Base-by-base conservation (phyloP, 2,797 vertebrate genomes). In the Tragopan temminckii region DNA sequence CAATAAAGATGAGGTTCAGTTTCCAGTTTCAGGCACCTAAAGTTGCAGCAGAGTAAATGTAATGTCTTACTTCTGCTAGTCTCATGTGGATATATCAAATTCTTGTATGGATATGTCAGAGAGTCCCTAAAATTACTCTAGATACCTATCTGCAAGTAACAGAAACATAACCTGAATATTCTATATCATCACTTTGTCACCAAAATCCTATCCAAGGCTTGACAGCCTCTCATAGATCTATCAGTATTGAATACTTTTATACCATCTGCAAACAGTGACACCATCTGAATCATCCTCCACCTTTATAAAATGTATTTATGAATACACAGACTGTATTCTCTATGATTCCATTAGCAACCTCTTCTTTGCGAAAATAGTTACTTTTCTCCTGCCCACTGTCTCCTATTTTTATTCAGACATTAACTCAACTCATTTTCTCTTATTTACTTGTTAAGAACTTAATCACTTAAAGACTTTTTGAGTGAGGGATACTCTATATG, bases 21-120 rank as follows among this genome's bases (percentile, higher is more conserved):
- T 78, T 86, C n/a, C 57, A 45, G 45, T 45, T 45, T 45, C 15
- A 46, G 29, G 8, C n/a, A 24, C 38, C 17, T 31, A 50, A 81
- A 17, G n/a, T 38, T 40, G 64, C 24, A 57, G 40, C 7, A 12
- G 64, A 68, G 36, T 27, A 64, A 15, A 68, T 13, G 7, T 15
- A 46, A 3, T 25, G 10, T 52, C 11, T 80, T 71, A 42, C 15
- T 89, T 82, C 68, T 88, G 55, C 45, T 42, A 64, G 24, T 2
- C 0, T 16, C 33, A 52, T 0, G 1, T 5, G 16, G 48, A 48
- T 38, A 11, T 21, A 21, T 25, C 13, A 68, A 38, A 24, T 13
- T 35, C 5, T 48, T 48, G 46, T 48, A 48, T 5, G 18, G 45
- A 48, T 38, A 11, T 19, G 18, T 23, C 35, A 4, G 31, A 63